Conservation (phyloP, 1,140 invertebrate species). For the Lutraria rhynchaena region DNA sequence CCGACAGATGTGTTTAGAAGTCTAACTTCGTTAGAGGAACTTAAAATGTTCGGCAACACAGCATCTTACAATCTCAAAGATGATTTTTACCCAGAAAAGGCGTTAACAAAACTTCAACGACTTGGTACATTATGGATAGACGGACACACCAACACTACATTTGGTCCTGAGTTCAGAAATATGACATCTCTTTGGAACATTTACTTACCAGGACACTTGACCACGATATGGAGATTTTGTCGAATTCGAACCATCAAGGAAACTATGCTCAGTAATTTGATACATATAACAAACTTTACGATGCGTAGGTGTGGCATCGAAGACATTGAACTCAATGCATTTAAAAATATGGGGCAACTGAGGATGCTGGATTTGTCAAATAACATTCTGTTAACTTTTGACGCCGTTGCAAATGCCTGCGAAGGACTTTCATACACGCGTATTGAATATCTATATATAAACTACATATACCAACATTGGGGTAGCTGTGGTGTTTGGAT, state of each 20-base stretch:
- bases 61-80: neutral
- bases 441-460: too few species aligned
- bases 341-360: constrained; percentile 17
- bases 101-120: neutral
- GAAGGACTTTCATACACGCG: neutral
- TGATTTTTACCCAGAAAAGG: constrained; percentile 15
- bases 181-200: constrained; percentile 13
- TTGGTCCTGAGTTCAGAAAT: constrained; percentile 28
- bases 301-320: constrained; percentile 31
- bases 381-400: neutral
- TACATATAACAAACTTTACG: constrained; percentile 7
- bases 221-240: constrained; percentile 33
- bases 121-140: constrained; percentile 33
- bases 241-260: neutral
- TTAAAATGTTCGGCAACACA: constrained; percentile 44
- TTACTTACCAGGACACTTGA: neutral
- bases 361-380: constrained; percentile 32
- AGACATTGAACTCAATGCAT: neutral
- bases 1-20: neutral
- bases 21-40: neutral
- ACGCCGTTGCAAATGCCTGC: neutral
- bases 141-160: constrained; percentile 4
- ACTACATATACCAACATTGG: too few species aligned
- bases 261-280: constrained; percentile 14
- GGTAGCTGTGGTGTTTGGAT: too few species aligned